Evolutionary conservation across 2,888 invertebrate species (phyloP), one percentile per base, ranked within the genome.

Genomic region (Tromatobia lineatoria): DNA sequence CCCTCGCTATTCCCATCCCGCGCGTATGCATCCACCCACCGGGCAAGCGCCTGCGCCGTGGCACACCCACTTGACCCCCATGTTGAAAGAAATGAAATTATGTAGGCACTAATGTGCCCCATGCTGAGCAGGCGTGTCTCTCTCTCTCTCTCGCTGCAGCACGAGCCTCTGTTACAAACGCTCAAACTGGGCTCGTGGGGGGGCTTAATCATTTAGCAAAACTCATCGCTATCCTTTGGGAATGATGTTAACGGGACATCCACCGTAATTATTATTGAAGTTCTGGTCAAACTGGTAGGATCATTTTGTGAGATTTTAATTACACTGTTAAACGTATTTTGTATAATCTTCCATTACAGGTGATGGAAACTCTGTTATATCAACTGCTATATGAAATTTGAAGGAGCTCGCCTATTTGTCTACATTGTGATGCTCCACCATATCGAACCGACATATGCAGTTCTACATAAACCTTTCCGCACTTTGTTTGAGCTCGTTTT

Each of bases 21-120:
- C 73, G 77, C 84, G 64, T 74, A 38, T 10, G 64, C 83, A 84
- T 86, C 87, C 88, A 87, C 87, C 87, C 88, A 87, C 85, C 85
- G 70, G 64, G 79, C 69, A 57, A 59, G 88, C 89, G 89, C 86
- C 80, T 89, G 90, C 88, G 88, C 86, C 86, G 85, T 76, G 90
- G 87, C 90, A 88, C 90, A 91, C 90, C 90, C 90, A 90, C 89
- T 89, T 89, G 89, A 90, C 88, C 88, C 87, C 88, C 79, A 88
- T 88, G 85, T 87, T 85, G 83, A 90, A 88, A 90, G 87, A 91
- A 88, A 91, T 91, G 86, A 90, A 91, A 91, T 91, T 89, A 90
- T 89, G 88, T 89, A 88, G 87, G 82, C 82, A 87, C 88, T 89
- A 90, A 90, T 90, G 88, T 87, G 86, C 86, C 85, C 81, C 81